Evolutionary conservation across 2,888 invertebrate species (phyloP), one percentile per base, ranked within the genome.

Genomic region (Cryptosula pallasiana): DNA sequence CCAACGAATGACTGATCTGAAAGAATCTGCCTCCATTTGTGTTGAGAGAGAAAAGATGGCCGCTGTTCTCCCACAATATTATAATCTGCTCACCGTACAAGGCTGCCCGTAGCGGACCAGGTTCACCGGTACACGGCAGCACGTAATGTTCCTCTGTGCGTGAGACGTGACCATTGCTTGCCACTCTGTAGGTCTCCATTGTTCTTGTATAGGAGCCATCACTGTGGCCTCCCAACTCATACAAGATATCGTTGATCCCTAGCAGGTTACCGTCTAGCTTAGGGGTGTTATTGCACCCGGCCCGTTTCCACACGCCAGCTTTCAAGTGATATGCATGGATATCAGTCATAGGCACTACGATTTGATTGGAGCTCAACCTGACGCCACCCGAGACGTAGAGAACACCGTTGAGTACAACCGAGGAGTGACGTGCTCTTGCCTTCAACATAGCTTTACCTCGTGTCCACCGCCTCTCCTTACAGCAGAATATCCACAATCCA

Each of bases 321-420:
- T 20, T 27, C 9, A 63, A 25, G 32, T 63, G 25, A 27, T 63
- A 63, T 20, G 63, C 29, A 27, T 63, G 63, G 27, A 63, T 63
- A 27, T 63, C 63, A 5, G 63, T 34, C n/a, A 81, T 78, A 71
- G 79, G 77, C 13, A 79, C 75, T 54, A 79, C 75, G 35, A 78
- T 78, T 36, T 77, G 76, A 35, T 77, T 76, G 58, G 76, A 75
- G 25, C 78, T 78, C 54, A 79, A 76, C 5, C 78, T 77, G 9
- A 82, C 78, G 0, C 84, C 84, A 54, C 84, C 83, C 58, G 83
- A 75, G 1, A 83, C 77, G 75, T 82, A 83, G 35, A 84, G 75
- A 36, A 75, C 75, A 35, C 80, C 80, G 69, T 80, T 76, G 69
- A 80, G 73, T 1, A 78, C 78, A 1, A 81, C 80, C 9, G 82